Base-by-base conservation (phyloP, 2,888 invertebrate genomes). In the Mesodorylaimus sp. region DNA sequence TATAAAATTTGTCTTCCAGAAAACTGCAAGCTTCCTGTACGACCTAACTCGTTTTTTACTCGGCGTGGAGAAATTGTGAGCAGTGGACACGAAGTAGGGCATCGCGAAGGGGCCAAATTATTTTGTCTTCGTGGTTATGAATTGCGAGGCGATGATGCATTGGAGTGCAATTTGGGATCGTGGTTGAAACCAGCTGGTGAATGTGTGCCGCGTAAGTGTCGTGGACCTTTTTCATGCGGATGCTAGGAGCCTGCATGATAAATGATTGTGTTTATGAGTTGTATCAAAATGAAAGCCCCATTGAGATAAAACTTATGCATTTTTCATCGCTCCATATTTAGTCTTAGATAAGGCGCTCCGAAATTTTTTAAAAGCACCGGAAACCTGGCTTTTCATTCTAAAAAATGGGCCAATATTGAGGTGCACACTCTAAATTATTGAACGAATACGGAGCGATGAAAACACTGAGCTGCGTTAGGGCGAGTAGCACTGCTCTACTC, bases 11-110 rank as follows among this genome's bases (percentile, higher is more conserved):
- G 50, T 23, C 23, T 36, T 57, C 37, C 50, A 60, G 60, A 58
- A 52, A 54, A 56, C 1, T 63, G 64, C 45, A 50, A 52, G 7
- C 52, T 64, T 10, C 64, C 64, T 1, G 54, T 57, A 1, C 55
- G 62, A 21, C 55, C 60, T 2, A 60, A 65, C 45, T 56, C 61
- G 19, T 63, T 62, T 43, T 63, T 60, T 48, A 38, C 61, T 25
- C 49, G 50, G 19, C 52, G 55, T 29, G 56, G 59, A 13, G 57
- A 62, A 56, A 63, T 64, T 19, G 41, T 61, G 5, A 59, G 61
- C 45, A 56, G 60, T 2, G 61, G 62, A 28, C 60, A 58, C 27
- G 49, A 54, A 1, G 54, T 64, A 5, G 54, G 54, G 24, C 55
- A 63, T 51, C 57, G 59, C 5, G 52, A 55, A 5, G 51, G 50